Evolutionary conservation across 2,113 vertebrate species (phyloP), one percentile per base, ranked within the genome.

Genomic region (Oryzias curvinotus): DNA sequence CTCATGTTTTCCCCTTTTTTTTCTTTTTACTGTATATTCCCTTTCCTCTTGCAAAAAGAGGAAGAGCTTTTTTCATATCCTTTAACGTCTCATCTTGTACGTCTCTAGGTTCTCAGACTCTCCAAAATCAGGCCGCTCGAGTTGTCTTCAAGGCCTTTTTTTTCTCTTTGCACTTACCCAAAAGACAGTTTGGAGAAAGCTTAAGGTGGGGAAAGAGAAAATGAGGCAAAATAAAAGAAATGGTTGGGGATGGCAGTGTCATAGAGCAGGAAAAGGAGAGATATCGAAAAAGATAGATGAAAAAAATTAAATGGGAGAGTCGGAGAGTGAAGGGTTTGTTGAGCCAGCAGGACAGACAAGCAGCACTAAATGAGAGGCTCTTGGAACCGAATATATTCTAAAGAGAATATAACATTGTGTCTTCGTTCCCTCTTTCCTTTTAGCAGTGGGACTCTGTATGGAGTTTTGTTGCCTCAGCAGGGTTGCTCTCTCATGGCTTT

Each of bases 361-460:
- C 78, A 81, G 72, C 74, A 81, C 80, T 85, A 85, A 89, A 91
- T 88, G 80, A 91, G 82, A 85, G 75, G 67, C 74, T 88, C 75
- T 85, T 78, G 81, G 65, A 90, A 78, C 81, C 84, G 83, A 81
- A 90, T 91, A 84, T 89, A 92, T 92, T 90, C 88, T 85, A 88
- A 82, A 89, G 86, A 89, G 88, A 90, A 88, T 87, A 88, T 88
- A 84, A 81, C 79, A 84, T 85, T 88, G 71, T 83, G 14, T 89
- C 73, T 82, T 82, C 66, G 79, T 74, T 77, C 58, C 60, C 51
- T 65, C 45, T 83, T 66, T 62, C 78, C 73, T 57, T 68, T 57
- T 30, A 82, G 81, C 76, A 43, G 3, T 69, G 80, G 79, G 84
- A 85, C 65, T 68, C 58, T 52, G 65, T 73, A 76, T 36, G 3